A percentile compares a stretch with the other conserved stretches of the same genome.
phyloP scores from a whole-genome alignment of 1,140 invertebrate species.

The Drosophila persimilis region DNA sequence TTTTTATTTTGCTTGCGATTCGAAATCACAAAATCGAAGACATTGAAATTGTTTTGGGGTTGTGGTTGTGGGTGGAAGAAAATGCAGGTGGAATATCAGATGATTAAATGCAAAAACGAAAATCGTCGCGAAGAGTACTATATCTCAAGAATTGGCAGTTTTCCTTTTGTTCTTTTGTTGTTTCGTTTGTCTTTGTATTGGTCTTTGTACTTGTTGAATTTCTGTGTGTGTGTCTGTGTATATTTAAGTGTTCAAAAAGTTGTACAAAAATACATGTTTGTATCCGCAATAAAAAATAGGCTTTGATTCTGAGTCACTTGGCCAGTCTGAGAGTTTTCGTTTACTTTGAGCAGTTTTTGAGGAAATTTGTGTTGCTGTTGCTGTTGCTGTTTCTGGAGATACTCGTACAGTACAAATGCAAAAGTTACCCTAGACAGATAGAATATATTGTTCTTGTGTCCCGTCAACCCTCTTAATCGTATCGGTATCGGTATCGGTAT shows the following conservation, averaged over 20 bases:
- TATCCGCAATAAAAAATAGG: constrained; percentile 42
- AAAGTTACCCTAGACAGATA: constrained; percentile 42
- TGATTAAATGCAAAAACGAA: constrained; percentile 56
- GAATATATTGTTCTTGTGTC: constrained; percentile 75
- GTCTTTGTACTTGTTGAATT: constrained; percentile 56
- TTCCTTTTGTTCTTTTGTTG: constrained; percentile 18
- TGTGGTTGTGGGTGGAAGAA: constrained; percentile 13
- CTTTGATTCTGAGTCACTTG: constrained; percentile 51
- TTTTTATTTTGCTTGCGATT: constrained; percentile 61
- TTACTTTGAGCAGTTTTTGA: constrained; percentile 63
- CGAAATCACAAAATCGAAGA: constrained; percentile 70
- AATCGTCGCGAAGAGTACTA: constrained; percentile 33
- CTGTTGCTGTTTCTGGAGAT: constrained; percentile 13
- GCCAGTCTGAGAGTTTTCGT: constrained; percentile 70
- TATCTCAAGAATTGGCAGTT: constrained; percentile 64
- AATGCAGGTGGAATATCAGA: constrained; percentile 51
- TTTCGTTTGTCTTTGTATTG: background rate
- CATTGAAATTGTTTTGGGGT: constrained; percentile 60
- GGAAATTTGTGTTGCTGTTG: constrained; percentile 32
- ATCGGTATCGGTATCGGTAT: constrained; percentile 14
- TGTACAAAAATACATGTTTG: constrained; percentile 45
- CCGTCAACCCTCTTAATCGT: constrained; percentile 69
- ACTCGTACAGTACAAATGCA: constrained; percentile 6
- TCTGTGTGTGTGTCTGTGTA: constrained; percentile 22
- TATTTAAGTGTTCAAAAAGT: constrained; percentile 44